Percentiles rank a stretch among this genome's conserved stretches.
phyloP scores from a whole-genome alignment of 2,797 vertebrate species.

The Brachyalestes nurse region DNA sequence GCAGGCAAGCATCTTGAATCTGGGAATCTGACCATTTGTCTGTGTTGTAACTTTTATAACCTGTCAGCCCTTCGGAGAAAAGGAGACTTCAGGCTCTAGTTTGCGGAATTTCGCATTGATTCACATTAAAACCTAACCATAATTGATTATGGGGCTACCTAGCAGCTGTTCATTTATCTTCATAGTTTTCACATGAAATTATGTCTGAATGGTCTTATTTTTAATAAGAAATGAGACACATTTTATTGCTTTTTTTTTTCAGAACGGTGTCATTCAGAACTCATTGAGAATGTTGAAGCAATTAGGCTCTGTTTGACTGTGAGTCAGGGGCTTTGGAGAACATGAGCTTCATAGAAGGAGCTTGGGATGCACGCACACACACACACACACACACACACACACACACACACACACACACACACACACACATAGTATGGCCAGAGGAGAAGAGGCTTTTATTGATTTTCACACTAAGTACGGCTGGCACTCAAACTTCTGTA shows the following conservation, averaged over 20 bases:
- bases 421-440: conserved; percentile 31
- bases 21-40: not conserved
- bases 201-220: conserved; percentile 63
- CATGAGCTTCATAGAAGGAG: conserved; percentile 38
- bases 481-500: conserved; percentile 15
- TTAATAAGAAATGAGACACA: conserved; percentile 53
- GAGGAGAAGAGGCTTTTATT: conserved; percentile 24
- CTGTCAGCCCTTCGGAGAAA: not conserved
- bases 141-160: conserved; percentile 12
- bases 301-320: conserved; percentile 64
- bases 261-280: conserved; percentile 55
- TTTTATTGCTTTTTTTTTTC: conserved; percentile 49
- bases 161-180: conserved; percentile 41
- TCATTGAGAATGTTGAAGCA: conserved; percentile 60
- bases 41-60: not conserved
- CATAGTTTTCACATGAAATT: conserved; percentile 65
- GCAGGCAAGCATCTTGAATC: not conserved
- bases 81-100: not conserved
- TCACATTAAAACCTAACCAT: not conserved
- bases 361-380: conserved; percentile 20
- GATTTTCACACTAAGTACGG: conserved; percentile 31
- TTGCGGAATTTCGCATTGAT: not conserved
- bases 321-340: conserved; percentile 64
- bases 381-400: conserved; percentile 27
- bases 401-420: conserved; percentile 27